Base-by-base conservation (phyloP, 2,888 invertebrate species). In the Cheilosia grossa region DNA sequence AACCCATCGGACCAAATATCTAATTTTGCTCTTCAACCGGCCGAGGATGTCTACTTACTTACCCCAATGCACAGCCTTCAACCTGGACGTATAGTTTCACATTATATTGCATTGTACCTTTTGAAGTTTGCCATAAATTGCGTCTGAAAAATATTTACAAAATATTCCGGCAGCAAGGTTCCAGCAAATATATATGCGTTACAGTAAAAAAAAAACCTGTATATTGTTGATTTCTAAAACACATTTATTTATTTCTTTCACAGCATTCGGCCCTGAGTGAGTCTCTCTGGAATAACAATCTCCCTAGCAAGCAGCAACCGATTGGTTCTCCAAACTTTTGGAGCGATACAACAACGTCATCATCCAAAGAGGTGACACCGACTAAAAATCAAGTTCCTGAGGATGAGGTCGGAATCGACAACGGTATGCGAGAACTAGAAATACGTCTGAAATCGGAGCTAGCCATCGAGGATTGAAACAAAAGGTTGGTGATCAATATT, bases 391-490 rank as follows among this genome's bases (percentile, higher is more conserved):
- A 87, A 87, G 87, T 86, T 88, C 82, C 88, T 87, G 88, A 88
- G 82, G 89, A 88, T 70, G 91, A 90, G 42, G 90, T 89, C 82
- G 94, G 94, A 78, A 94, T 95, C 82, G 95, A 94, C 49, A 94
- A 95, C 88, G 94, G 95, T 88, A 95, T 95, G 93, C 92, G 94
- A 17, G 94, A 94, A 88, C 90, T 94, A 73, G 94, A 94, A 89
- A 91, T 94, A 87, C 93, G 94, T 85, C 93, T 95, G 92, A 94
- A 95, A 88, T 94, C 94, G 87, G 95, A 95, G 89, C 88, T 95
- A 63, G 94, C 95, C 47, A 82, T 83, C 27, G 83, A 85, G 67
- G 80, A 87, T 75, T 81, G 44, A 86, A 72, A 56, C 67, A 77
- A 81, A 85, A 85, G 85, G 85, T 85, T 85, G 85, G 85, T 85